These are phyloP conservation scores for Nyctalus aviator DNA, from an alignment of 2,797 vertebrate genomes.

Conservation along the genomic window DNA sequence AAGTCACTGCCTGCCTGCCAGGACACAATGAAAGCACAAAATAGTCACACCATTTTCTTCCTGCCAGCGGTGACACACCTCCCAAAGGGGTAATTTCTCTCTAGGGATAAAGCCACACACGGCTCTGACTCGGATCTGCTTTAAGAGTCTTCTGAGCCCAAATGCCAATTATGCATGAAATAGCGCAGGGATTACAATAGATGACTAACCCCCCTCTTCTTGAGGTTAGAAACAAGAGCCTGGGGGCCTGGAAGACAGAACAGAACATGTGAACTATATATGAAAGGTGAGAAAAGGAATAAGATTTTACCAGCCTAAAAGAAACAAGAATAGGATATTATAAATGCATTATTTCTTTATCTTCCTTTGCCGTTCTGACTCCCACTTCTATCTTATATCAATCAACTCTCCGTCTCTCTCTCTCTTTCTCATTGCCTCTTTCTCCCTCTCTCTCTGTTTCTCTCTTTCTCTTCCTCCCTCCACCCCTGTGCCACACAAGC, in stretches of 20 bases:
- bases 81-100: conserved; percentile 81
- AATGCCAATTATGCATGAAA: conserved; percentile 80
- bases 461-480: background rate
- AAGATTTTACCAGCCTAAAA: conserved; percentile 48
- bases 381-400: background rate
- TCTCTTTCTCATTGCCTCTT: background rate
- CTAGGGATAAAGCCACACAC: conserved; percentile 76
- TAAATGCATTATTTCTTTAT: background rate
- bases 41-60: conserved; percentile 77
- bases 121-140: conserved; percentile 71
- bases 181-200: conserved; percentile 45
- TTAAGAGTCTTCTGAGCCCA: conserved; percentile 73
- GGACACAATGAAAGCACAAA: conserved; percentile 65
- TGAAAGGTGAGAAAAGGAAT: conserved; percentile 49
- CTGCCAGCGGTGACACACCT: conserved; percentile 80
- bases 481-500: background rate
- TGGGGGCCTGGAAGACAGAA: conserved; percentile 66
- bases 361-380: background rate
- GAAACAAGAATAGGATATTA: background rate
- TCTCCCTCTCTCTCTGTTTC: background rate
- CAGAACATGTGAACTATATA: background rate
- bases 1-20: conserved; percentile 66
- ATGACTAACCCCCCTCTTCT: conserved; percentile 70
- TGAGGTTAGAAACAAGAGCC: conserved; percentile 69
- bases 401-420: background rate